phyloP scores from a whole-genome alignment of 2,797 vertebrate genomes.

The Apogon talboti region DNA sequence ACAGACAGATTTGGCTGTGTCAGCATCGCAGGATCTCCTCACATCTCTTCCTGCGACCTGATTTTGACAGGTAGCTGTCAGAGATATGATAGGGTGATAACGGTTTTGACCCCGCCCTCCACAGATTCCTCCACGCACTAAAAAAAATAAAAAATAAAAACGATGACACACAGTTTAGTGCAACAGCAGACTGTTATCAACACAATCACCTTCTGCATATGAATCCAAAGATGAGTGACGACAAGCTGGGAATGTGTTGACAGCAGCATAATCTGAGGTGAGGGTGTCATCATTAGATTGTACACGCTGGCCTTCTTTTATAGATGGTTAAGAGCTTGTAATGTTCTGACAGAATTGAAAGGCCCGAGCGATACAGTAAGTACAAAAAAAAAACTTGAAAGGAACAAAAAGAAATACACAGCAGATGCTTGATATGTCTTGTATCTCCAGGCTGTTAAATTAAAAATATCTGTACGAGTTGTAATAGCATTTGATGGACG shows the following conservation, averaged over 20 bases:
- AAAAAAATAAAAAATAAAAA: constrained; percentile 37
- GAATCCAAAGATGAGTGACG: constrained; percentile 74
- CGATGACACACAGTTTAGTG: constrained; percentile 73
- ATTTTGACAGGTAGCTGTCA: constrained; percentile 91
- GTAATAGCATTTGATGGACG: constrained; percentile 44
- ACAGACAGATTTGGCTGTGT: constrained; percentile 77
- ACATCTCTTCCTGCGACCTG: constrained; percentile 75
- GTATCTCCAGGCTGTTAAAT: constrained; percentile 50
- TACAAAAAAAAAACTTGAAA: constrained; percentile 33
- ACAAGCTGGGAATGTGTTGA: constrained; percentile 79
- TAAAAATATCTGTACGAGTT: constrained; percentile 60
- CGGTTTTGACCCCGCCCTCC: constrained; percentile 80
- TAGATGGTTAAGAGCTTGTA: constrained; percentile 57
- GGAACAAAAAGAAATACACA: constrained; percentile 35
- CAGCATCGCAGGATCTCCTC: constrained; percentile 73
- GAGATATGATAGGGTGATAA: constrained; percentile 86
- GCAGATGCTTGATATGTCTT: constrained; percentile 43
- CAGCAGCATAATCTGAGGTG: constrained; percentile 78
- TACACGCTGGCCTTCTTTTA: constrained; percentile 49
- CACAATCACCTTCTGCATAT: constrained; percentile 67
- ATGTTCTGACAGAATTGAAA: constrained; percentile 69
- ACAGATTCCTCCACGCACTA: constrained; percentile 46
- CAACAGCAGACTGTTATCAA: constrained; percentile 77
- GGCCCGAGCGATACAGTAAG: constrained; percentile 19
- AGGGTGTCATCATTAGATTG: constrained; percentile 63